Percentiles rank a stretch among this genome's conserved stretches.
These are phyloP conservation scores for Phenganax stokvisi DNA, from an alignment of 92 coral and sea anemone genomes.

Conservation along the genomic window DNA sequence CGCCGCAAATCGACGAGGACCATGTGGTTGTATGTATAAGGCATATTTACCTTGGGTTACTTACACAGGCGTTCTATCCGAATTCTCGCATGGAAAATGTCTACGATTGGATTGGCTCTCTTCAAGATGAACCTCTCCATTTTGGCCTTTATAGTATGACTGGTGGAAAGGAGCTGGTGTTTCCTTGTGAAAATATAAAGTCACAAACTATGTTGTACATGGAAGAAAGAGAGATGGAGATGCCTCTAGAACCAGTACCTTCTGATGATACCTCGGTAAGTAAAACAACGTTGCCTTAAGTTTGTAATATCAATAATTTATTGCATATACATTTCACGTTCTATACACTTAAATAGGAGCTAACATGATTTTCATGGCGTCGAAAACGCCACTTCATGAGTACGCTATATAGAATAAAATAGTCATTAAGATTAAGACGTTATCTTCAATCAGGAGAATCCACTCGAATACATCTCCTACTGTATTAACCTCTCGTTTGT, in stretches of 20 bases:
- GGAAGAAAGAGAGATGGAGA: constrained; percentile 13
- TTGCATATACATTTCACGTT: too few species aligned
- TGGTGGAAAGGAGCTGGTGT: constrained; percentile 7
- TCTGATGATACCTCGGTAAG: not conserved
- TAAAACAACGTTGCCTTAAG: too few species aligned
- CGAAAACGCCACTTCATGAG: too few species aligned
- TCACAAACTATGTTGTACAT: constrained; percentile 32
- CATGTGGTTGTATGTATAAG: constrained; percentile 5
- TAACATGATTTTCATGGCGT: too few species aligned
- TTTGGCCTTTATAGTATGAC: constrained; percentile 27
- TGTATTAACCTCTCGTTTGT: too few species aligned
- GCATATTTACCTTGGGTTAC: not conserved
- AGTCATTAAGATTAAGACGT: too few species aligned
- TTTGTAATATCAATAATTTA: too few species aligned
- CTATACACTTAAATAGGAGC: too few species aligned
- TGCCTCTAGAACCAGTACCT: constrained; percentile 12
- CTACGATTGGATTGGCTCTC: constrained; percentile 26
- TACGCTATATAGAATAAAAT: too few species aligned
- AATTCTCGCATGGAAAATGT: not conserved
- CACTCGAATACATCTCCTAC: too few species aligned
- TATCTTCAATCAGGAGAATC: too few species aligned
- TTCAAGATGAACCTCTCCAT: constrained; percentile 19
- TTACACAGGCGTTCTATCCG: constrained; percentile 11
- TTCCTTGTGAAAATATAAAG: not conserved
- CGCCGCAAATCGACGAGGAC: constrained; percentile 2